Conservation (phyloP, 2,113 vertebrate species). For the Pachycephala philippinensis region DNA sequence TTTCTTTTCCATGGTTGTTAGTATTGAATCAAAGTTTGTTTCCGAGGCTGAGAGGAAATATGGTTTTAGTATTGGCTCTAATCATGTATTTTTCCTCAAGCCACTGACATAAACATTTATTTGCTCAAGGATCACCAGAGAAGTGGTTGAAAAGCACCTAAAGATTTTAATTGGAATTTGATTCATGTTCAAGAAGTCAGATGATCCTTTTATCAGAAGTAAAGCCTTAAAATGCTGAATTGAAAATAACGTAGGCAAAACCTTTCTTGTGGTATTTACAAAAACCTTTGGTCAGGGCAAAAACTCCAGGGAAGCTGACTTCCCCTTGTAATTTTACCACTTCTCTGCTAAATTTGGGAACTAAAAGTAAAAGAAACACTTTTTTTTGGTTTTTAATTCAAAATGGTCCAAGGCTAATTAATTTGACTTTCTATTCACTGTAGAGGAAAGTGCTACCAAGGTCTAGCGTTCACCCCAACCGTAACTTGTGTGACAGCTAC, state of each 20-base stretch:
- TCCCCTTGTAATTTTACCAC: neutral
- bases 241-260: neutral
- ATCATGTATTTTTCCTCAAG: neutral
- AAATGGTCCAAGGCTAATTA: neutral
- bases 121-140: neutral
- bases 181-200: neutral
- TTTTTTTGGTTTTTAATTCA: neutral
- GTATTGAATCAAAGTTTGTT: conserved; percentile 2
- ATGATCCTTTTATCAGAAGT: neutral
- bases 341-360: neutral
- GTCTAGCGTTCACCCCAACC: neutral
- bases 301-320: neutral
- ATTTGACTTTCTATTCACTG: neutral
- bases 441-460: neutral
- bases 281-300: neutral
- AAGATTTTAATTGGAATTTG: neutral
- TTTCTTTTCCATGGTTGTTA: neutral
- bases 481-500: neutral
- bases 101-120: neutral
- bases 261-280: neutral
- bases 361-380: neutral
- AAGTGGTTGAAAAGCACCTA: neutral
- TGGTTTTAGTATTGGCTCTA: conserved; percentile 2
- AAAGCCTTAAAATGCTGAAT: neutral
- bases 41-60: conserved; percentile 2